Conservation (phyloP, 2,113 vertebrate genomes). For the Aramus guarauna region DNA sequence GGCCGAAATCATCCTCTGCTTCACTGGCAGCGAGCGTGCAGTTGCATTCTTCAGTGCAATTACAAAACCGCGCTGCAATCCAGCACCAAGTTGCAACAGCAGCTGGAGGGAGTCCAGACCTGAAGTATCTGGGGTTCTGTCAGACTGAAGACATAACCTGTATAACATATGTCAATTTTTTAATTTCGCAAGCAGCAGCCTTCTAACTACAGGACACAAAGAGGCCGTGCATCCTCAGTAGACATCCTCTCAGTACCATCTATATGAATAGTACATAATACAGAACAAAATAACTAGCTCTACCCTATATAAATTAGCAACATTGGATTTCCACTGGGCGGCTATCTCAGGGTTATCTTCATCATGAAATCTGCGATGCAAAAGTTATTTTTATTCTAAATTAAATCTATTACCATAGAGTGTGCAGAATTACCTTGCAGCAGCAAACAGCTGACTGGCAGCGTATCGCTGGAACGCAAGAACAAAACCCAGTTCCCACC, state of each 20-base stretch:
- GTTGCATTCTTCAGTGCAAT: neutral
- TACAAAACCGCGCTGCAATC: fast-evolving
- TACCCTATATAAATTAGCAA: neutral
- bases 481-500: neutral
- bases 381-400: neutral
- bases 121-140: neutral
- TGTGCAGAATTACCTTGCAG: fast-evolving
- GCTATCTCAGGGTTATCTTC: neutral
- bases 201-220: neutral
- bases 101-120: neutral
- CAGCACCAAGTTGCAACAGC: neutral
- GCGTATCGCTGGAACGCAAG: fast-evolving
- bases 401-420: neutral
- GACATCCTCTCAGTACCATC: neutral
- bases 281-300: neutral
- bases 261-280: neutral
- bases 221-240: fast-evolving
- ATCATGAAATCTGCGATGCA: fast-evolving
- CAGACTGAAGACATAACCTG: neutral
- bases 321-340: neutral
- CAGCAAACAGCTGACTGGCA: neutral
- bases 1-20: neutral
- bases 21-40: fast-evolving
- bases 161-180: neutral
- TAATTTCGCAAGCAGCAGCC: neutral